Evolutionary conservation across 2,797 vertebrate genomes (phyloP).

Genomic region (Dendrocincla tyrannina): DNA sequence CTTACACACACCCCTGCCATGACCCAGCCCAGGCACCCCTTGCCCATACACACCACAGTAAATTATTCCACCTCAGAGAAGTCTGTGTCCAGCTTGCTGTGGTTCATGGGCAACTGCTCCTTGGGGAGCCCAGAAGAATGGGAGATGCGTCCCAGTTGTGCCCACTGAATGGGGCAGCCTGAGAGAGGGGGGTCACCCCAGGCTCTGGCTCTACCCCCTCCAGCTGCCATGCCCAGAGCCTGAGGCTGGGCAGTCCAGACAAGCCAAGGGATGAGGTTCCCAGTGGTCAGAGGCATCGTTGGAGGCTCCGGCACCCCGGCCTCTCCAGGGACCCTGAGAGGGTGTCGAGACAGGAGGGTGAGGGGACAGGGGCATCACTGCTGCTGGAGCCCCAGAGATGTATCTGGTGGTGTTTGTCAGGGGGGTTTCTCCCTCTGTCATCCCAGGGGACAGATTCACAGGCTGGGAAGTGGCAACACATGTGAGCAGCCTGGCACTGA

Average conservation of each 20-base stretch:
- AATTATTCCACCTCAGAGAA: not conserved
- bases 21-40: not conserved
- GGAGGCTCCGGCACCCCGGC: not conserved
- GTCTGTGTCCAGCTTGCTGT: not conserved
- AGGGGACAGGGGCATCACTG: not conserved
- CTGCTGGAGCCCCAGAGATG: not conserved
- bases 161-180: not conserved
- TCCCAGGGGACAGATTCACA: not conserved
- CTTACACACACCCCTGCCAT: accelerated
- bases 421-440: not conserved
- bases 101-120: not conserved
- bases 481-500: not conserved
- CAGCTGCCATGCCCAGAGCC: not conserved
- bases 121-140: not conserved
- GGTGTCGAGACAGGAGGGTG: accelerated
- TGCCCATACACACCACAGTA: not conserved
- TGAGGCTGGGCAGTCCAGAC: not conserved
- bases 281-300: not conserved
- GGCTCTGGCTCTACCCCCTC: not conserved
- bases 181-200: accelerated
- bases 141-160: not conserved
- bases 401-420: not conserved
- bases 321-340: not conserved
- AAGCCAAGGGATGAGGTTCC: not conserved
- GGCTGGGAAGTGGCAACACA: not conserved